These are phyloP conservation scores for Carduelis carduelis DNA, from an alignment of 2,797 vertebrate species.

Conservation along the genomic window DNA sequence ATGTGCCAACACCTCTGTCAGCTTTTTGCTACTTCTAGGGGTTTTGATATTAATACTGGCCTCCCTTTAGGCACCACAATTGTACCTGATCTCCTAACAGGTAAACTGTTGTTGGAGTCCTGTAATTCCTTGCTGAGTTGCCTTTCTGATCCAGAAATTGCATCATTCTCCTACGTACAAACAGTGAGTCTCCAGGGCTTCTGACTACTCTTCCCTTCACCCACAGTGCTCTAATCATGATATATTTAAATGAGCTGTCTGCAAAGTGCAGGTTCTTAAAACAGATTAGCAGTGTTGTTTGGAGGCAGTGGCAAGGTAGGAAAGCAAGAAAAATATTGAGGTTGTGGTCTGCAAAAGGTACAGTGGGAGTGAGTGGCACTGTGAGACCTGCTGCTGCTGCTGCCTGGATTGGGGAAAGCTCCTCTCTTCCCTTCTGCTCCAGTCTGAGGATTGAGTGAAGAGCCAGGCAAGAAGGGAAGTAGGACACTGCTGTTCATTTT, in stretches of 20 bases:
- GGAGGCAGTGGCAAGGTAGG: constrained; percentile 48
- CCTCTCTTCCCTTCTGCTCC: constrained; percentile 37
- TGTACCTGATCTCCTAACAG: constrained; percentile 34
- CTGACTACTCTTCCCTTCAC: constrained; percentile 67
- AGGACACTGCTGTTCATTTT: constrained; percentile 40
- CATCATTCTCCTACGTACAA: constrained; percentile 79
- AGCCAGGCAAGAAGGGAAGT: constrained; percentile 53
- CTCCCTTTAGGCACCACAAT: not conserved
- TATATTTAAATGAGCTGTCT: constrained; percentile 73
- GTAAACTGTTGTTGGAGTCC: constrained; percentile 59
- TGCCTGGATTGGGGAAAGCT: constrained; percentile 44
- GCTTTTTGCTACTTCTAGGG: not conserved
- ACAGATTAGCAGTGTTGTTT: constrained; percentile 56
- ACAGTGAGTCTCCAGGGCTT: constrained; percentile 76
- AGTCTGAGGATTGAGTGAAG: constrained; percentile 52
- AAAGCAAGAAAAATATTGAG: constrained; percentile 29
- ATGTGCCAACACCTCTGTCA: not conserved
- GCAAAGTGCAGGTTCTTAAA: constrained; percentile 48
- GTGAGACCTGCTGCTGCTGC: not conserved
- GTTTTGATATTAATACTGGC: not conserved
- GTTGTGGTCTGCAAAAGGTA: constrained; percentile 9
- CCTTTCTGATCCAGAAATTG: constrained; percentile 76
- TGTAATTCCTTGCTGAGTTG: constrained; percentile 73
- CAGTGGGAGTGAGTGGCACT: not conserved
- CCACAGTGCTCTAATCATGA: constrained; percentile 69